Evolutionary conservation across 2,113 vertebrate genomes (phyloP), one percentile per base, ranked within the genome.

Genomic region (Neolamprologus modestus): DNA sequence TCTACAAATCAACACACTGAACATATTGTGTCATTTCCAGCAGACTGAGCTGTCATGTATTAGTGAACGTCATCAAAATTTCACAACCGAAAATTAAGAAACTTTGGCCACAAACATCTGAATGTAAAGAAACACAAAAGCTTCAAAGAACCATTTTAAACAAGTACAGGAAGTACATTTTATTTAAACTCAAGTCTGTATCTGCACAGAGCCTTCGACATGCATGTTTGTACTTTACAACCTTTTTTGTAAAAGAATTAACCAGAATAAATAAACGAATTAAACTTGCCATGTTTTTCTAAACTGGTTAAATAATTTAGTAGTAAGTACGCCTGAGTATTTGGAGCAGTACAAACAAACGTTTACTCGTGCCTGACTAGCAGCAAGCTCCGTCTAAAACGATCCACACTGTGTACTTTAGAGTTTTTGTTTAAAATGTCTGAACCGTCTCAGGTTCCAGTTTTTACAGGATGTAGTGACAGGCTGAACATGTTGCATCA

Each of bases 291-390:
- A 1, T 8, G 33, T 66, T n/a, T 66, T 21, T 66, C 61, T 66
- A 8, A 37, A 66, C 61, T 37, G 4, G 19, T 37, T 37, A n/a
- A 66, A 66, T 37, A 1, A n/a, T 66, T 66, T 66, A 13, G 61
- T 8, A 66, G 9, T 1, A 13, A 66, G 61, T 66, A 66, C 4
- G 9, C 31, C 31, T 1, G 17, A 66, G 57, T 61, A 61, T 61
- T 31, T 61, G 0, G 14, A 61, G 57, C 14, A 61, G 57, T 10
- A 61, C 8, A 31, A 59, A 31, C 57, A 28, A 59, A 17, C 0
- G 1, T 59, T 31, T 59, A 0, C 61, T 66, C 0, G 3, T 35
- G 61, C 3, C 31, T 5, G 2, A 66, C 19, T 12, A 66, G 19
- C 10, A 37, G 33, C 61, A 37, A 37, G 33, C 61, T 66, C 61